Percentiles rank a stretch among this genome's conserved stretches.
phyloP scores from a whole-genome alignment of 2,113 vertebrate genomes.

The Eulemur macaco region DNA sequence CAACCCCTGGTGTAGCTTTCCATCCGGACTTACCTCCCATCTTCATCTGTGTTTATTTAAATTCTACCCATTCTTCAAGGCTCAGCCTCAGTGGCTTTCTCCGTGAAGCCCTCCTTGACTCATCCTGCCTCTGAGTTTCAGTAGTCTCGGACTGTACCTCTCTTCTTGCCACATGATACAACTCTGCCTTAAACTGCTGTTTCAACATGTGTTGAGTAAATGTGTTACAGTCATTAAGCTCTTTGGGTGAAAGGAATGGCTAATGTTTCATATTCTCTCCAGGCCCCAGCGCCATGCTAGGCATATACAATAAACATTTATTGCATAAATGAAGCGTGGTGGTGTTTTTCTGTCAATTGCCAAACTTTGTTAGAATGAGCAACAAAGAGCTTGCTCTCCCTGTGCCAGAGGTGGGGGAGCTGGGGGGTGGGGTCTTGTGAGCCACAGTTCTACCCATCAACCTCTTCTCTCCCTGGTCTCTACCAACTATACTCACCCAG shows the following conservation, averaged over 20 bases:
- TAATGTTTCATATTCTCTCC: neutral
- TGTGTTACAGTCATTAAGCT: neutral
- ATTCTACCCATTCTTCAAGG: neutral
- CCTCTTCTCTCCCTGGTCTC: neutral
- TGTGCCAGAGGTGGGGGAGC: neutral
- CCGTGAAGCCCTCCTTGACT: neutral
- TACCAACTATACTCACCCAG: accelerated
- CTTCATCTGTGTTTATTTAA: neutral
- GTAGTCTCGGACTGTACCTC: neutral
- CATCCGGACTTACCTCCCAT: neutral
- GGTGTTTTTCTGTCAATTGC: neutral
- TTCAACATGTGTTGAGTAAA: neutral
- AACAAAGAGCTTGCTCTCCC: neutral
- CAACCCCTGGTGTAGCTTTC: neutral
- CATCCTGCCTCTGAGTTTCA: neutral
- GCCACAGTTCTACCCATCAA: accelerated
- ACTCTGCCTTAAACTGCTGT: neutral
- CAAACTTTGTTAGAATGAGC: neutral
- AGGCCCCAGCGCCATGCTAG: neutral
- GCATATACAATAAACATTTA: neutral
- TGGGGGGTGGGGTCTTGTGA: neutral
- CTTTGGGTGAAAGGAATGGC: neutral
- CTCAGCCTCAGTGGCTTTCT: neutral
- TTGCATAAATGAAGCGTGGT: neutral
- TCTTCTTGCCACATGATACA: neutral